Evolutionary conservation across 2,797 vertebrate species (phyloP).

Genomic region (Coregonus ussuriensis): DNA sequence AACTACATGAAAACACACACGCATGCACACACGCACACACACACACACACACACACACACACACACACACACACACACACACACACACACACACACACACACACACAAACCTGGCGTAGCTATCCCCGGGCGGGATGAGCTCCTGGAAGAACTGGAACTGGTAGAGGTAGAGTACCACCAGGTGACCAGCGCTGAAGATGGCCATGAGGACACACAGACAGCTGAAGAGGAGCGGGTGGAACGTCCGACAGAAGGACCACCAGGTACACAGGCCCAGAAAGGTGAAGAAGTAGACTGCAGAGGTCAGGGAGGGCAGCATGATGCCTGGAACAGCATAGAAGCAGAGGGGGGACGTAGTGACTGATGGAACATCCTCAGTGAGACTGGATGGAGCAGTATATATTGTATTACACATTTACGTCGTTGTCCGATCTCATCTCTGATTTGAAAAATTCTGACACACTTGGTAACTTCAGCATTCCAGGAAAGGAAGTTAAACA

Average conservation of each 20-base stretch:
- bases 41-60: too few species aligned
- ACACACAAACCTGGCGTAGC: conserved; percentile 78
- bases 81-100: too few species aligned
- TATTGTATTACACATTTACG: too few species aligned
- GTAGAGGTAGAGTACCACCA: conserved; percentile 90
- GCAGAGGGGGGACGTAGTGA: background rate
- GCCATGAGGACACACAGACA: conserved; percentile 89
- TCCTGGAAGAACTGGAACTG: conserved; percentile 93
- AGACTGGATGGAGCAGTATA: too few species aligned
- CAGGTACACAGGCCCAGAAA: conserved; percentile 92
- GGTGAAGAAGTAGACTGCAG: conserved; percentile 88
- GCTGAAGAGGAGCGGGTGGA: conserved; percentile 88
- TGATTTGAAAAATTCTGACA: background rate
- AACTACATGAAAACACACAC: background rate
- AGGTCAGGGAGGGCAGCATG: conserved; percentile 91
- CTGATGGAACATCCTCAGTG: background rate
- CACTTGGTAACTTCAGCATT: background rate
- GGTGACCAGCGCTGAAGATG: conserved; percentile 88
- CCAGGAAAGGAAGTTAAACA: background rate
- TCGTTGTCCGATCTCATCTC: too few species aligned
- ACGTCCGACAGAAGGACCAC: conserved; percentile 88
- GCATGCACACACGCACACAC: background rate
- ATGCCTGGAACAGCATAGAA: conserved; percentile 76
- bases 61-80: background rate
- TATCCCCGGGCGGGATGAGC: conserved; percentile 79